Conservation (phyloP, 2,888 invertebrate genomes). For the Temnothorax unifasciatus region DNA sequence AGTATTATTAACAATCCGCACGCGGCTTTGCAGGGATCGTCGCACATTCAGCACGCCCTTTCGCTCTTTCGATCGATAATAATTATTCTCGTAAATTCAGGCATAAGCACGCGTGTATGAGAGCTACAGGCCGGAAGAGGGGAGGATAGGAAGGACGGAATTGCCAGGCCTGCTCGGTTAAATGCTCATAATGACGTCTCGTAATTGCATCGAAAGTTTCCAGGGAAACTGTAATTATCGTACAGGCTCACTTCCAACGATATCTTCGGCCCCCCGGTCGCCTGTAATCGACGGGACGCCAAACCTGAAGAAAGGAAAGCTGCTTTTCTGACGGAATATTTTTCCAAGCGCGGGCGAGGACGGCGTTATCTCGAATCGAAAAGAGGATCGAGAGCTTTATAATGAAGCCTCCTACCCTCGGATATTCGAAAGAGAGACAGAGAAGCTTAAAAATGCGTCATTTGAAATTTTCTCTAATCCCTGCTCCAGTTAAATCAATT, state of each 20-base stretch:
- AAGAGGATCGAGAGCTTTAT: slow-evolving; percentile 40
- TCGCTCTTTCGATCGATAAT: slow-evolving; percentile 74
- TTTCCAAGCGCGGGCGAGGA: slow-evolving; percentile 37
- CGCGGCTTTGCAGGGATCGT: slow-evolving; percentile 54
- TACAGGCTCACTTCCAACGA: slow-evolving; percentile 74
- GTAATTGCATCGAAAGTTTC: slow-evolving; percentile 83
- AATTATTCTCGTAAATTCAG: slow-evolving; percentile 78
- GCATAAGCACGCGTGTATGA: slow-evolving; percentile 68
- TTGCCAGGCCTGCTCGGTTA: slow-evolving; percentile 71
- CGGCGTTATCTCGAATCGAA: slow-evolving; percentile 53
- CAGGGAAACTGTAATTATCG: slow-evolving; percentile 80
- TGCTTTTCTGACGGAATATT: slow-evolving; percentile 52
- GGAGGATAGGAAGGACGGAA: slow-evolving; percentile 33
- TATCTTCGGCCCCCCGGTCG: slow-evolving; percentile 70
- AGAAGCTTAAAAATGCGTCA: slow-evolving; percentile 47
- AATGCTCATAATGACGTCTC: slow-evolving; percentile 82
- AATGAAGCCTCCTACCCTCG: slow-evolving; percentile 31
- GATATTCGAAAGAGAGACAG: slow-evolving; percentile 27
- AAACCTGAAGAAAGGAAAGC: slow-evolving; percentile 61
- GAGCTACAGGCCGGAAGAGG: slow-evolving; percentile 25
- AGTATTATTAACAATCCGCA: slow-evolving; percentile 40
- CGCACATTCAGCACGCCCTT: slow-evolving; percentile 39
- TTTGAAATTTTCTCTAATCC: slow-evolving; percentile 51
- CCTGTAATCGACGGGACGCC: slow-evolving; percentile 68
- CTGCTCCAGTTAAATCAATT: slow-evolving; percentile 49